Evolutionary conservation across 2,888 invertebrate genomes (phyloP).

Genomic region (Drosophila antonietae): DNA sequence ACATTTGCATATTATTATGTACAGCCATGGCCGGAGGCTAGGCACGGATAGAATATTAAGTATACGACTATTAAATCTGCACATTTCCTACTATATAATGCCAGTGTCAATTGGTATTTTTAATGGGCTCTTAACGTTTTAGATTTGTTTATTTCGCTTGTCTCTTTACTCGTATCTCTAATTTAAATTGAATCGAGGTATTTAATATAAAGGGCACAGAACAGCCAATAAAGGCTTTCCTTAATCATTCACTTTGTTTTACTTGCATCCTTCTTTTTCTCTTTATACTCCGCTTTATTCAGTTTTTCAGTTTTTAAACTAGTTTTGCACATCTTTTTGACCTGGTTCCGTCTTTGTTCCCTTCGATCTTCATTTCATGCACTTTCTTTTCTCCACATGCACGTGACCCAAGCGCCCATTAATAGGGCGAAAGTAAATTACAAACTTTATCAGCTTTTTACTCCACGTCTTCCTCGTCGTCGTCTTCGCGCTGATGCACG

Average conservation of each 20-base stretch:
- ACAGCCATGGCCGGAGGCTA: not conserved
- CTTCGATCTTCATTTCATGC: conserved; percentile 26
- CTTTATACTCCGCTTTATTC: not conserved
- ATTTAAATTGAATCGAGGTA: not conserved
- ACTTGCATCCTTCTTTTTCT: not conserved
- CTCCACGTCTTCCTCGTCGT: conserved; percentile 1
- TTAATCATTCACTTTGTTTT: not conserved
- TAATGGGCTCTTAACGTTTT: not conserved
- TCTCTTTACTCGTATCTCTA: not conserved
- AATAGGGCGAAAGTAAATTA: conserved; percentile 53
- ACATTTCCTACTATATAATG: not conserved
- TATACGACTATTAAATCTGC: not conserved
- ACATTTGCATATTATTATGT: conserved; percentile 31
- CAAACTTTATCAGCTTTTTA: conserved; percentile 44
- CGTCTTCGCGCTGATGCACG: conserved; percentile 21
- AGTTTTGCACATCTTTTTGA: conserved; percentile 21
- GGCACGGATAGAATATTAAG: conserved; percentile 4
- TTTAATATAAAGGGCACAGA: not conserved
- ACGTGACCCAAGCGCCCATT: conserved; percentile 46
- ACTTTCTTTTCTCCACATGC: conserved; percentile 21
- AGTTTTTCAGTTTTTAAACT: conserved; percentile 6
- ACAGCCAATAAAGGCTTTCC: not conserved
- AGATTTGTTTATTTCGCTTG: not conserved
- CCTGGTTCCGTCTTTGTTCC: conserved; percentile 39
- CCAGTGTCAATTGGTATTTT: not conserved